These are phyloP conservation scores for Meghimatium bilineatum DNA, from an alignment of 2,888 invertebrate species.

Conservation along the genomic window DNA sequence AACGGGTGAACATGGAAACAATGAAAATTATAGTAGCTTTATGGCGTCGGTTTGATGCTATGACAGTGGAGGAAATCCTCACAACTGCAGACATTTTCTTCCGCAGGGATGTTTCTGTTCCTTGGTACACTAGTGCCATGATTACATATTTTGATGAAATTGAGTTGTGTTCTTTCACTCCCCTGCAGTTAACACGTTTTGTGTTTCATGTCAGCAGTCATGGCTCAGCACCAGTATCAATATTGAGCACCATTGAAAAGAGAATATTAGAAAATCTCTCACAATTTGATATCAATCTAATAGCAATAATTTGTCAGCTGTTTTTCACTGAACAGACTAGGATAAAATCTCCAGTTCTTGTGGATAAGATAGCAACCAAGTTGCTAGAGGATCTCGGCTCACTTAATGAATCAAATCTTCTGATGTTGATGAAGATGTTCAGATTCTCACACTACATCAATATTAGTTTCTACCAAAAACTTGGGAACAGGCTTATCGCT, in stretches of 20 bases:
- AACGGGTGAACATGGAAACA: constrained; percentile 8
- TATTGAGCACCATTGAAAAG: constrained; percentile 18
- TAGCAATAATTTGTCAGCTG: constrained; percentile 33
- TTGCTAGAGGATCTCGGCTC: constrained; percentile 29
- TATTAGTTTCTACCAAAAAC: constrained; percentile 41
- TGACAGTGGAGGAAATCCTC: constrained; percentile 38
- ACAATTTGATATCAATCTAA: constrained; percentile 27
- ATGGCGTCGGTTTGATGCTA: constrained; percentile 34
- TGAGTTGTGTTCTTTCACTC: constrained; percentile 28
- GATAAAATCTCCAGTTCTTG: constrained; percentile 23
- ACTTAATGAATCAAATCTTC: constrained; percentile 14
- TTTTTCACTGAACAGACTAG: constrained; percentile 20
- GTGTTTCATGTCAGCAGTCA: constrained; percentile 34
- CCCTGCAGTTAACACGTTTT: constrained; percentile 33
- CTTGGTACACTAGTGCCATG: constrained; percentile 31
- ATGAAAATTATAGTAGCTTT: constrained; percentile 33
- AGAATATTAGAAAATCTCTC: constrained; percentile 13
- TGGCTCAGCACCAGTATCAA: constrained; percentile 6
- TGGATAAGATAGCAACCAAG: constrained; percentile 40
- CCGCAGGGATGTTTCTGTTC: not conserved
- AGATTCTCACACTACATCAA: constrained; percentile 43
- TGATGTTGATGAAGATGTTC: constrained; percentile 45
- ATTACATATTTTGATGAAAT: constrained; percentile 22
- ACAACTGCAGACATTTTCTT: constrained; percentile 41
- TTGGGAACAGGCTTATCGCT: constrained; percentile 31